Percentiles rank a stretch among this genome's conserved stretches.
Evolutionary conservation across 2,113 vertebrate species (phyloP).

Genomic region (Girardinichthys multiradiatus): DNA sequence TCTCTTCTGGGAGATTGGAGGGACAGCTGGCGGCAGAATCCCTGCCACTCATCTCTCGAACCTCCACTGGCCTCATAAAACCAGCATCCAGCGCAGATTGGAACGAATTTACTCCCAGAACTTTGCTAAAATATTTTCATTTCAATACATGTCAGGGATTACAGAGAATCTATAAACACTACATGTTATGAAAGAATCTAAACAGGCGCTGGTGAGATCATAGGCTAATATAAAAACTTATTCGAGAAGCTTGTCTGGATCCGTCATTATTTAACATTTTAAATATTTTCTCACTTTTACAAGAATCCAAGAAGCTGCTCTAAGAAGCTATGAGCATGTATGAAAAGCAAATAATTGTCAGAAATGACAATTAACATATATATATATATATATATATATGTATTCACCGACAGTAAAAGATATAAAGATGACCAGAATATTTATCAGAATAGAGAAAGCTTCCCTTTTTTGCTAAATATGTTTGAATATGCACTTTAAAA

Average conservation of each 20-base stretch:
- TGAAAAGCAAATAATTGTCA: no score
- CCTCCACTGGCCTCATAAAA: constrained; percentile 55
- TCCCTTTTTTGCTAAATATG: no score
- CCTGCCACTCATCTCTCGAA: constrained; percentile 57
- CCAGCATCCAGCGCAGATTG: constrained; percentile 56
- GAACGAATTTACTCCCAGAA: not conserved
- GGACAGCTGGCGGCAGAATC: constrained; percentile 79
- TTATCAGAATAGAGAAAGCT: no score
- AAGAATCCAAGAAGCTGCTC: no score
- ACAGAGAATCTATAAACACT: not conserved
- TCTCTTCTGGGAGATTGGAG: constrained; percentile 78
- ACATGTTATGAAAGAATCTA: not conserved
- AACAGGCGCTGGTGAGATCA: not conserved
- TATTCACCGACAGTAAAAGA: no score
- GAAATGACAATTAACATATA: no score
- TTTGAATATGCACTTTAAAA: no score
- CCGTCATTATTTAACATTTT: not conserved
- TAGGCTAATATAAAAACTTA: not conserved
- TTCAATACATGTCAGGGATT: not conserved
- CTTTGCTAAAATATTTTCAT: not conserved
- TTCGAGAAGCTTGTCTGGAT: not conserved
- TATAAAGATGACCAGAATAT: no score
- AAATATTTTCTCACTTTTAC: not conserved
- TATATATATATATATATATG: no score
- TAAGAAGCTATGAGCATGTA: no score